Evolutionary conservation across 2,113 vertebrate genomes (phyloP).

Genomic region (Pedionomus torquatus): DNA sequence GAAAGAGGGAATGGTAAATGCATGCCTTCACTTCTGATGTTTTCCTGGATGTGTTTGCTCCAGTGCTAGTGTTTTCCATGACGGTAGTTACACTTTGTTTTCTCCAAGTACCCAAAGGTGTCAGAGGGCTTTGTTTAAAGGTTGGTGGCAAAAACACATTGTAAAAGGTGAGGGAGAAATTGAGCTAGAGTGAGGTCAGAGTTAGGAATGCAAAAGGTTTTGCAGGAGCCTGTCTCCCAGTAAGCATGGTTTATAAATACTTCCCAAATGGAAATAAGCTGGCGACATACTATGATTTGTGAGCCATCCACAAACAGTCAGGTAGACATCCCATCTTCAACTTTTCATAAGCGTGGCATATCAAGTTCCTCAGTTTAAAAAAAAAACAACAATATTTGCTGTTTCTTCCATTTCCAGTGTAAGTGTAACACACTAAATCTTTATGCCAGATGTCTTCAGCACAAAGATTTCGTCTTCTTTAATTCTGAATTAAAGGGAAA

Average conservation of each 20-base stretch:
- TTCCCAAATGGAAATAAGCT: neutral
- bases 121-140: neutral
- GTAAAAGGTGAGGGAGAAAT: neutral
- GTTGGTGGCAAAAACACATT: neutral
- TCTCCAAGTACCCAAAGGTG: neutral
- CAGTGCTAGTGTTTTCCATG: neutral
- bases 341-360: neutral
- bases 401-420: slow-evolving; percentile 8
- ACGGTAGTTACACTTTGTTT: neutral
- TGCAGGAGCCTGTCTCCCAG: neutral
- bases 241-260: neutral
- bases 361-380: neutral
- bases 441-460: slow-evolving; percentile 9
- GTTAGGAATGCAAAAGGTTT: neutral
- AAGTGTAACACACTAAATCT: slow-evolving; percentile 14
- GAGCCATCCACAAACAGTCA: neutral
- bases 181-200: neutral
- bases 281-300: neutral
- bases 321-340: neutral
- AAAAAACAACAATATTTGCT: neutral
- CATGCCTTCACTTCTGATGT: neutral
- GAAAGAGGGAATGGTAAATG: slow-evolving; percentile 82
- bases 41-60: neutral
- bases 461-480: too few species aligned
- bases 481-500: neutral